Conservation (phyloP, 2,113 vertebrate genomes). For the Chaetops frenatus region DNA sequence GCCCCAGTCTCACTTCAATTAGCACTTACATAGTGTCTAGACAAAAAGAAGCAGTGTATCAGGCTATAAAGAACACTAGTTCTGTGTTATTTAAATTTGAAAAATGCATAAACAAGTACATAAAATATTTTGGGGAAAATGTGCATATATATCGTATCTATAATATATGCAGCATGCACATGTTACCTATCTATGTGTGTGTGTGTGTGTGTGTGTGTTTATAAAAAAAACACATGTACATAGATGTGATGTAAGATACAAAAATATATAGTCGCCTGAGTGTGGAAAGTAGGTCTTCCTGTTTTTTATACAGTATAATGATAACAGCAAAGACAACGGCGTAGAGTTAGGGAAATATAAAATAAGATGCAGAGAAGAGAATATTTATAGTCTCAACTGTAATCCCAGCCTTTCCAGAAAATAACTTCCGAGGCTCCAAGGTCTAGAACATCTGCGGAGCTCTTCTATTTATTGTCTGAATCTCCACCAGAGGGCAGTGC, state of each 20-base stretch:
- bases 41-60: not conserved
- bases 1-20: not conserved
- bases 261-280: not conserved
- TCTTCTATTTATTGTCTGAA: not conserved
- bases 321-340: not conserved
- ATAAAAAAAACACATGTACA: not conserved
- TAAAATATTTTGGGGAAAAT: not conserved
- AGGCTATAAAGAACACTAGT: not conserved
- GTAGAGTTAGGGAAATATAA: not conserved
- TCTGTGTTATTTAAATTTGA: not conserved
- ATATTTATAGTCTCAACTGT: not conserved
- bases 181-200: not conserved
- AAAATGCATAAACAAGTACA: not conserved
- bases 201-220: not conserved
- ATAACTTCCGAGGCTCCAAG: not conserved
- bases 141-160: not conserved
- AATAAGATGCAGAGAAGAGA: not conserved
- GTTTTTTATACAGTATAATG: not conserved
- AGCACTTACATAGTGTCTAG: not conserved
- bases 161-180: not conserved
- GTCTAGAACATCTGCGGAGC: not conserved
- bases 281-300: not conserved
- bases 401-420: not conserved
- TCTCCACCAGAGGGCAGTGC: slow-evolving; percentile 28
- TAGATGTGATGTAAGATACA: not conserved